phyloP scores from a whole-genome alignment of 2,113 vertebrate genomes.

The Lepus americanus region DNA sequence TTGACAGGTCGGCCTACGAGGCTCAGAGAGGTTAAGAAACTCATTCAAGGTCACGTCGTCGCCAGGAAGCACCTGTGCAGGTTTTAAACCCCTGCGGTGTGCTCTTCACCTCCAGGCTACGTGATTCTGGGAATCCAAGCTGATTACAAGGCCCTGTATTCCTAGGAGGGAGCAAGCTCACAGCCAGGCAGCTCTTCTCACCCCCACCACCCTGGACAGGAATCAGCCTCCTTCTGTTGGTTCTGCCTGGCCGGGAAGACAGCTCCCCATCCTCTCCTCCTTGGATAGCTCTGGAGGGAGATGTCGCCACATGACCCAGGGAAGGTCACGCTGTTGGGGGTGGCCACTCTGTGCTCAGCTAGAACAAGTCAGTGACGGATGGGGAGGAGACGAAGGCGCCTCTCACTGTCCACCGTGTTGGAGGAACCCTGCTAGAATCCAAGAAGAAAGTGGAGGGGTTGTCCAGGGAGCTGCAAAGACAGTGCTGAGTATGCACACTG shows the following conservation, averaged over 20 bases:
- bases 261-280: neutral
- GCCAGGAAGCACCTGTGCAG: neutral
- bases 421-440: neutral
- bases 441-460: neutral
- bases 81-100: neutral
- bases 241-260: neutral
- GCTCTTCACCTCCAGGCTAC: neutral
- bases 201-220: accelerated
- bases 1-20: neutral
- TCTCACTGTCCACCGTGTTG: neutral
- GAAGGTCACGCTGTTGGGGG: neutral
- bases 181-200: neutral
- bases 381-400: neutral
- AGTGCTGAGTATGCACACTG: neutral
- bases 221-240: neutral
- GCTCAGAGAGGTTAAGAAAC: constrained; percentile 30
- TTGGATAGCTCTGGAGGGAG: neutral
- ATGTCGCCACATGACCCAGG: neutral
- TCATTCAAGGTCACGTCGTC: neutral
- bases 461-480: neutral
- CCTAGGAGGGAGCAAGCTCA: neutral
- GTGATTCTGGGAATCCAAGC: neutral
- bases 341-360: neutral
- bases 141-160: neutral
- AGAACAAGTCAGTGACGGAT: neutral